phyloP scores from a whole-genome alignment of 2,797 vertebrate genomes.

The Pangasius djambal region DNA sequence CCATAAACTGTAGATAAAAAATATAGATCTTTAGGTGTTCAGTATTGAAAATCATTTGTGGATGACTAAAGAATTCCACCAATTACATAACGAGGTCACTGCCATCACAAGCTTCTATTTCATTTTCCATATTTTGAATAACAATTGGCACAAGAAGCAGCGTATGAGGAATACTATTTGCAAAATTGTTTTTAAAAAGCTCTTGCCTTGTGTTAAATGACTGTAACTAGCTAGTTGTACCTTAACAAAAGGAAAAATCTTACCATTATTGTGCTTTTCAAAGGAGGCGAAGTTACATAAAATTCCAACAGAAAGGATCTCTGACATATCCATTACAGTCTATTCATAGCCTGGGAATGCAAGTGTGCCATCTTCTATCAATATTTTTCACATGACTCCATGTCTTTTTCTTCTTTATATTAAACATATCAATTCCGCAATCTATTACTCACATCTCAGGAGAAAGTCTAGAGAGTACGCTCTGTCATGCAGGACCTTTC shows the following conservation, averaged over 20 bases:
- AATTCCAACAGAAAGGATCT: background rate
- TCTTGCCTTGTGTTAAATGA: background rate
- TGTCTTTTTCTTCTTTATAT: background rate
- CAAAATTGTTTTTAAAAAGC: background rate
- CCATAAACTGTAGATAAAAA: background rate
- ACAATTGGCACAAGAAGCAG: background rate
- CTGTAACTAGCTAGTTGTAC: background rate
- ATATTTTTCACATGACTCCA: background rate
- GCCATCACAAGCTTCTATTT: background rate
- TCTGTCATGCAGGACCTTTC: background rate
- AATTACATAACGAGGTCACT: background rate
- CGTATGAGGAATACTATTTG: background rate
- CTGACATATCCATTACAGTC: background rate
- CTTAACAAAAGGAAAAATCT: background rate
- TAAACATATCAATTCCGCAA: background rate
- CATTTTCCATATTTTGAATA: background rate
- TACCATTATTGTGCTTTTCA: background rate
- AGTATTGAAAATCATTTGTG: background rate
- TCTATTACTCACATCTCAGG: background rate
- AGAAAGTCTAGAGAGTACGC: background rate
- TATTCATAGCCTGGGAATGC: background rate
- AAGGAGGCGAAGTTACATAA: background rate
- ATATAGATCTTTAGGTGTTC: background rate
- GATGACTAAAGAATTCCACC: background rate
- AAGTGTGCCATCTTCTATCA: background rate